Evolutionary conservation across 2,888 invertebrate species (phyloP), one percentile per base, ranked within the genome.

Genomic region (Apamea crenata): DNA sequence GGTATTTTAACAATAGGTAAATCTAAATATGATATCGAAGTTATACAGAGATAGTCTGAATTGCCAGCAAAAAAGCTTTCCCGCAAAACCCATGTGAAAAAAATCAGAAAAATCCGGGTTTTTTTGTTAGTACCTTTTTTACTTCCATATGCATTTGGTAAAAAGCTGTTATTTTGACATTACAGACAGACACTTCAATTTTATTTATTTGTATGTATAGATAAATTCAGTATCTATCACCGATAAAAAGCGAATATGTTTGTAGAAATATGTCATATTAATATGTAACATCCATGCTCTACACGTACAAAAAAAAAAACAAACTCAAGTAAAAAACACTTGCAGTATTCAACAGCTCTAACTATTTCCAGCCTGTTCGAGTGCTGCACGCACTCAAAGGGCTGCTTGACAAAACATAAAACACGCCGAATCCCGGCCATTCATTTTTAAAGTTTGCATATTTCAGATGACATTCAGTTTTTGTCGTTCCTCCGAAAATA

Each of bases 391-490:
- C 76, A 82, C 65, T 29, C 82, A 53, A 73, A 56, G 1, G 4
- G 63, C n/a, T 63, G 25, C 14, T 10, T 36, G 40, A 47, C 40
- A 81, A 32, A 76, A 80, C 29, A 56, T 14, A 16, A 16, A 12
- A 76, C 63, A 29, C 36, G 44, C 65, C 8, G 3, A 65, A 76
- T 76, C 16, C 21, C 47, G n/a, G 21, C 36, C 36, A 1, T 25
- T 36, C 25, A 29, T 76, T 77, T 66, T 82, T 16, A 18, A 76
- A 40, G 5, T 77, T 82, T 56, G 47, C 25, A 77, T 83, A 83
- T 66, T 82, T 80, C 83, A 59, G 32, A 47, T 66, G 56, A 32
- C 56, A 59, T 77, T 76, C 47, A 40, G 16, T 56, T 82, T 79
- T 56, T 63, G 74, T 44, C 77, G 25, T 76, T 32, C 3, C 36